Percentiles rank a stretch among this genome's conserved stretches.
Conservation (phyloP, 2,113 vertebrate species). For the Petromus typicus region DNA sequence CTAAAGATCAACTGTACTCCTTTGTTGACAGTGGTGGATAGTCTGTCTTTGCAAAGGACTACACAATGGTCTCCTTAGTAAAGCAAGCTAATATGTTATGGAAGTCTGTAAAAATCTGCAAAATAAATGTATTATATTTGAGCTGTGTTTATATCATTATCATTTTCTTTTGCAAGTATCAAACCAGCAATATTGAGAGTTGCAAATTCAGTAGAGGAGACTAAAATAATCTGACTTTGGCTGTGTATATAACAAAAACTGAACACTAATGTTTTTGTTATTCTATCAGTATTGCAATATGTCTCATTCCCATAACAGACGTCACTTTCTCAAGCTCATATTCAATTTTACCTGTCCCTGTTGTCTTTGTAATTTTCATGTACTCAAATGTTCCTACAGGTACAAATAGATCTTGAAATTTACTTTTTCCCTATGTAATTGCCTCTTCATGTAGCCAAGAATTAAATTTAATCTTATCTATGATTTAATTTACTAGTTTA, state of each 20-base stretch:
- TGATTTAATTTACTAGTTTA: conserved; percentile 49
- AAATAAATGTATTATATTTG: conserved; percentile 14
- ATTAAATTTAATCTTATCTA: conserved; percentile 44
- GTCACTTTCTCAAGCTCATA: conserved; percentile 19
- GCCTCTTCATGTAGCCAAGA: neutral
- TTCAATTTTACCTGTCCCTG: neutral
- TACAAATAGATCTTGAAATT: neutral
- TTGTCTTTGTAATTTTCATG: conserved; percentile 1
- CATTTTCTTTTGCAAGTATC: neutral
- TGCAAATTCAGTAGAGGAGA: neutral
- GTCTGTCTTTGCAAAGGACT: neutral
- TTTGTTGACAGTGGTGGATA: neutral
- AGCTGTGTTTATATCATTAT: neutral
- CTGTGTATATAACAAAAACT: neutral
- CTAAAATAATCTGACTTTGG: neutral
- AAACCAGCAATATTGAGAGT: neutral
- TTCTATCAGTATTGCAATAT: neutral
- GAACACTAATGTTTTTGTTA: conserved; percentile 12
- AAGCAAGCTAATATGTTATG: neutral
- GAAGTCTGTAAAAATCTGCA: neutral
- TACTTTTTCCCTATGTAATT: neutral
- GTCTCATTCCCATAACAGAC: neutral
- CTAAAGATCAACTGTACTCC: neutral
- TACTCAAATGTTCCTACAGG: conserved; percentile 49
- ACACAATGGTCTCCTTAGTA: neutral